These are phyloP conservation scores for Pygathrix nemaeus DNA, from an alignment of 2,113 vertebrate species.

Conservation along the genomic window DNA sequence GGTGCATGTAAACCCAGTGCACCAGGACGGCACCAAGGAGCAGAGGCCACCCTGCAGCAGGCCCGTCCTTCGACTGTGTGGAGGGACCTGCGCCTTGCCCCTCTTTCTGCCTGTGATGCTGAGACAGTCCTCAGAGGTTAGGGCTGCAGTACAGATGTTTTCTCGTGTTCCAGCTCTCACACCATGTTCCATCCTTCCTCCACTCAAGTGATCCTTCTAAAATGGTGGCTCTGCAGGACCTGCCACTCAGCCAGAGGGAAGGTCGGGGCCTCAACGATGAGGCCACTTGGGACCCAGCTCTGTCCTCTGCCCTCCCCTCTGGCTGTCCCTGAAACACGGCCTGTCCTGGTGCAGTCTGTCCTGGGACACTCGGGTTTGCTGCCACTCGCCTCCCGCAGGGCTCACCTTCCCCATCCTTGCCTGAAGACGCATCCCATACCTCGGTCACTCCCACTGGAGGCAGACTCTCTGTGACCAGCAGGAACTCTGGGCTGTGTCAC, in stretches of 20 bases:
- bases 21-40: neutral
- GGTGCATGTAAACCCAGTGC: neutral
- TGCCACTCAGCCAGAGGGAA: neutral
- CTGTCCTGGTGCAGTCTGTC: neutral
- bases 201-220: neutral
- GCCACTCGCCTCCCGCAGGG: neutral
- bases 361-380: too few species aligned
- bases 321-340: accelerated
- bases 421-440: accelerated
- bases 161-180: too few species aligned
- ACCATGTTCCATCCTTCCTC: neutral
- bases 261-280: too few species aligned
- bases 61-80: neutral
- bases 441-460: accelerated
- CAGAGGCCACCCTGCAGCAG: too few species aligned
- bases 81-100: neutral
- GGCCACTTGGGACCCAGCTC: neutral
- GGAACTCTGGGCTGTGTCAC: neutral
- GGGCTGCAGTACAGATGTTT: neutral
- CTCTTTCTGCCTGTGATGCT: too few species aligned
- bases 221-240: neutral
- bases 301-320: neutral
- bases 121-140: neutral
- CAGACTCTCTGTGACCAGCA: neutral
- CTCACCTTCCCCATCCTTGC: neutral